These are phyloP conservation scores for Gavia stellata DNA, from an alignment of 2,113 vertebrate genomes.

Conservation along the genomic window DNA sequence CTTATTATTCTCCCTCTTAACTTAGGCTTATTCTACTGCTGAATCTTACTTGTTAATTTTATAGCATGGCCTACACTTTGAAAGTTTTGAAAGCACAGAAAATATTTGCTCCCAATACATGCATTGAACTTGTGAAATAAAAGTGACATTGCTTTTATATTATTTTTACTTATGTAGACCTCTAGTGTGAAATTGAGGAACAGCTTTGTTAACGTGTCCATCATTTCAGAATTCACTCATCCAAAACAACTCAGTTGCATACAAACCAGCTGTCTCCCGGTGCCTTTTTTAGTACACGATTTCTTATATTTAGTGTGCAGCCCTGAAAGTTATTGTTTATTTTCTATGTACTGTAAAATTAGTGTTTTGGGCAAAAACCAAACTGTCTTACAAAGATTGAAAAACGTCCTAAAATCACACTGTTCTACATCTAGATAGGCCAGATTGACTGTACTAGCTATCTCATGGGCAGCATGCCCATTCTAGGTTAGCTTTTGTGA, in stretches of 20 bases:
- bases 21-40: not conserved
- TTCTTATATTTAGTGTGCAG: not conserved
- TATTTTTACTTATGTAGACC: not conserved
- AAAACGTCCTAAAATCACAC: not conserved
- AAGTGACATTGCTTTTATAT: not conserved
- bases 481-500: not conserved
- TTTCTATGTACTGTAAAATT: not conserved
- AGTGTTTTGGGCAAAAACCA: not conserved
- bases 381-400: not conserved
- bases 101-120: not conserved
- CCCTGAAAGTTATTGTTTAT: not conserved
- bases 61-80: not conserved
- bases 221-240: not conserved
- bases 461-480: not conserved
- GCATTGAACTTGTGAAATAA: not conserved
- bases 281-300: not conserved
- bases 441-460: not conserved
- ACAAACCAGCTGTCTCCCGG: not conserved
- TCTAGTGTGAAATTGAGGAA: not conserved
- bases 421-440: not conserved
- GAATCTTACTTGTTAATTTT: not conserved
- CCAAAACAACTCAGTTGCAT: not conserved
- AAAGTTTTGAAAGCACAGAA: not conserved
- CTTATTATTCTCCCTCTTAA: not conserved
- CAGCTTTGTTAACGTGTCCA: not conserved